Evolutionary conservation across 2,113 vertebrate species (phyloP).

Genomic region (Saccopteryx bilineata): DNA sequence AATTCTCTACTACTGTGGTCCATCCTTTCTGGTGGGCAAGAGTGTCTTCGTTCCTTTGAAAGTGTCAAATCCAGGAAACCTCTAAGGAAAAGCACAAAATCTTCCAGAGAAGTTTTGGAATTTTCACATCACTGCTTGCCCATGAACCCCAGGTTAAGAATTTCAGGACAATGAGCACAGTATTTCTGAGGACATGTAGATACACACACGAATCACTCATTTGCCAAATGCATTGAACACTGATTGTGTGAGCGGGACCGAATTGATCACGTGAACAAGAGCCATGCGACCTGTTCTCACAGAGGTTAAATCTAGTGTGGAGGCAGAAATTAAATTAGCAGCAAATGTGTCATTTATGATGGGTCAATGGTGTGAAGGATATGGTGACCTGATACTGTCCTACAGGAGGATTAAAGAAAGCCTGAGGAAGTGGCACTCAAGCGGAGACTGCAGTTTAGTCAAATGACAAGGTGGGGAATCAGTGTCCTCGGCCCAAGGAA

Average conservation of each 20-base stretch:
- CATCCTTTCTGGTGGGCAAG: neutral
- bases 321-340: neutral
- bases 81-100: constrained; percentile 1
- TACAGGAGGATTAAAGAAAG: neutral
- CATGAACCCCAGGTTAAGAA: constrained; percentile 12
- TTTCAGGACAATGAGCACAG: neutral
- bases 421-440: neutral
- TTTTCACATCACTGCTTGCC: neutral
- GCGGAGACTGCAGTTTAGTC: neutral
- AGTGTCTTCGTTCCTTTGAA: neutral
- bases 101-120: neutral
- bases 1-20: neutral
- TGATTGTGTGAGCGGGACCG: neutral
- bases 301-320: neutral
- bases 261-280: constrained; percentile 21
- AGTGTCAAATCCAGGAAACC: neutral
- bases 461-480: neutral
- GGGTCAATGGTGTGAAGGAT: neutral
- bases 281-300: neutral
- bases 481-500: neutral
- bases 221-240: neutral
- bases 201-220: neutral
- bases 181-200: neutral
- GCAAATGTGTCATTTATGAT: neutral
- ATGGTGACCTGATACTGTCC: neutral